A percentile compares a stretch with the other conserved stretches of the same genome.
phyloP scores from a whole-genome alignment of 2,888 invertebrate genomes.

The Dasypogon diadema region DNA sequence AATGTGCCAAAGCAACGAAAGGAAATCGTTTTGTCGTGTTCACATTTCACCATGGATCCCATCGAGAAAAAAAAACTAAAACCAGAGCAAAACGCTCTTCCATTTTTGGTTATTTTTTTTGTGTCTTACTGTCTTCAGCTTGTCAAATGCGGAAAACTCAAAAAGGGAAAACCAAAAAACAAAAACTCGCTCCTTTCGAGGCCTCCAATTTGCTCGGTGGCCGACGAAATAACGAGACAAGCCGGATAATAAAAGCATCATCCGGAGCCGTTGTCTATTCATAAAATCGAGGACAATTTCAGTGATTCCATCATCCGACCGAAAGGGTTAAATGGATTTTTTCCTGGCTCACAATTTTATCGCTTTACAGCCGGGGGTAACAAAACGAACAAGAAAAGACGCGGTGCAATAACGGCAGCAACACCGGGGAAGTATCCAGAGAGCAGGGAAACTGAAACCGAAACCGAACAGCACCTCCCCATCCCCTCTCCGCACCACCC shows the following conservation, averaged over 20 bases:
- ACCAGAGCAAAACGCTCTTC: neutral
- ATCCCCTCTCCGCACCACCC: neutral
- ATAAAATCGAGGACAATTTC: conserved; percentile 48
- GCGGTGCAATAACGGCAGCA: neutral
- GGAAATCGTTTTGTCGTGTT: conserved; percentile 34
- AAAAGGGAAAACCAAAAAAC: neutral
- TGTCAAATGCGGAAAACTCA: conserved; percentile 21
- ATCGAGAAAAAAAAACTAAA: neutral
- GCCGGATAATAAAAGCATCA: conserved; percentile 25
- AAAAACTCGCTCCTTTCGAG: neutral
- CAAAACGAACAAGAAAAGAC: neutral
- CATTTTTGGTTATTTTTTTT: neutral
- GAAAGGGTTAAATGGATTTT: conserved; percentile 47
- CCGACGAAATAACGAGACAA: conserved; percentile 20
- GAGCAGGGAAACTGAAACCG: conserved; percentile 30
- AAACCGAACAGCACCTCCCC: conserved; percentile 14
- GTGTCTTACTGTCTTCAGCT: conserved; percentile 31
- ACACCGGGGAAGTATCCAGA: conserved; percentile 1
- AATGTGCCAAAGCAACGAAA: neutral
- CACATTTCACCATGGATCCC: conserved; percentile 9
- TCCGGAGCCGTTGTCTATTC: conserved; percentile 39
- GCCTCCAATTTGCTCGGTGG: conserved; percentile 35
- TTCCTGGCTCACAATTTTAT: conserved; percentile 29
- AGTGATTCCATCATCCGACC: conserved; percentile 26
- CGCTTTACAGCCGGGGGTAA: conserved; percentile 31